Base-by-base conservation (phyloP, 2,797 vertebrate species). In the Aldrovandia affinis region DNA sequence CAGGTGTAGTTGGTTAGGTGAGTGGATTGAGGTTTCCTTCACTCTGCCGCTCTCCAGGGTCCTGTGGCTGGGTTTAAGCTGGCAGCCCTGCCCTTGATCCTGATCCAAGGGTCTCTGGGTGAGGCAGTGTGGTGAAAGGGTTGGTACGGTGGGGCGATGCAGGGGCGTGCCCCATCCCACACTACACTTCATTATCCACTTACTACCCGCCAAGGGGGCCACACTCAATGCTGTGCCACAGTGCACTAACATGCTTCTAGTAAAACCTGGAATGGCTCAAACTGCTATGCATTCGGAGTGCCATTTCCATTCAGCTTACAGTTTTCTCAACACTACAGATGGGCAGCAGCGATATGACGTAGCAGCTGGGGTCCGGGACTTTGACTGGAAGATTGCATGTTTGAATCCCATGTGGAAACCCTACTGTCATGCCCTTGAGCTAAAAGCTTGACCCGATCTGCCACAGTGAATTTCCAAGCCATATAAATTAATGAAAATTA, bases 401-500 rank as follows among this genome's bases (percentile, higher is more conserved):
- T 63, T 63, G n/a, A 63, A 63, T 63, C 59, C 59, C 22, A 7
- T n/a, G 59, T 9, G n/a, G 61, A 65, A 59, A 65, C 61, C n/a
- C 61, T 65, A n/a, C 28, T 65, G 25, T 65, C 8, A 28, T 22
- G 12, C 61, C 61, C 61, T 65, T 30, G 28, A 65, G 61, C 61
- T 10, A 65, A 3, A 65, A 10, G 61, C 9, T 30, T 70, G 33
- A 70, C 63, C 55, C 14, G 61, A 12, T 14, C 28, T 12, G 30
- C 63, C 30, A 33, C 68, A 70, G 68, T 70, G 68, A 70, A 36
- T 33, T 2, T 39, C 18, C 68, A 39, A 28, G 12, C 33, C 15
- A 2, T 70, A 70, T 70, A 70, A 70, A 70, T 70, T 5, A 70
- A 70, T 70, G 20, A 70, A 70, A 39, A 70, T 70, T n/a, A n/a